A percentile compares a stretch with the other conserved stretches of the same genome.
phyloP scores from a whole-genome alignment of 2,113 vertebrate genomes.

The Silurus asotus region DNA sequence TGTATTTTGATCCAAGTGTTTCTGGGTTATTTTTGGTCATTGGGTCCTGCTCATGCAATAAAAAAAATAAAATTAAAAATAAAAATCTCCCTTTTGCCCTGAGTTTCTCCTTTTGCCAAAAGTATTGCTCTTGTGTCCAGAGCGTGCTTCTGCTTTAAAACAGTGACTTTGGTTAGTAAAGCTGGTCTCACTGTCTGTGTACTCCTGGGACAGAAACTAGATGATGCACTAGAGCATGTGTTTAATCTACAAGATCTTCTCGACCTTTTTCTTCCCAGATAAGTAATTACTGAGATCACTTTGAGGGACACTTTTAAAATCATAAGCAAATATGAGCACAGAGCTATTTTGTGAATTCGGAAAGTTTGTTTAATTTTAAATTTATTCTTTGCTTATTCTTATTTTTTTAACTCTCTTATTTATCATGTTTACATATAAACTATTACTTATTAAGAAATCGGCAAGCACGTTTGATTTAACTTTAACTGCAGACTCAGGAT shows the following conservation, averaged over 20 bases:
- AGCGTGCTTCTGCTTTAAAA: not conserved
- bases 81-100: not conserved
- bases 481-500: not conserved
- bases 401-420: not conserved
- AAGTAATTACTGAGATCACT: constrained; percentile 4
- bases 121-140: not conserved
- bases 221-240: not conserved
- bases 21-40: not conserved
- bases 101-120: not conserved
- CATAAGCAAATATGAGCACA: not conserved
- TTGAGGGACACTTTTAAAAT: not conserved
- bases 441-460: not conserved
- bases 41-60: not conserved
- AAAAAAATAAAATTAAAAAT: not conserved
- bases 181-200: not conserved
- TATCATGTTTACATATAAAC: not conserved
- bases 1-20: not conserved
- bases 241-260: not conserved
- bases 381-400: not conserved
- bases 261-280: not conserved
- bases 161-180: not conserved
- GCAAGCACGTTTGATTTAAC: not conserved
- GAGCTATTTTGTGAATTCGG: not conserved
- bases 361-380: not conserved
- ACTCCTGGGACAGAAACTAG: not conserved